These are phyloP conservation scores for Drosophila repleta DNA, from an alignment of 1,140 invertebrate species.

Conservation along the genomic window DNA sequence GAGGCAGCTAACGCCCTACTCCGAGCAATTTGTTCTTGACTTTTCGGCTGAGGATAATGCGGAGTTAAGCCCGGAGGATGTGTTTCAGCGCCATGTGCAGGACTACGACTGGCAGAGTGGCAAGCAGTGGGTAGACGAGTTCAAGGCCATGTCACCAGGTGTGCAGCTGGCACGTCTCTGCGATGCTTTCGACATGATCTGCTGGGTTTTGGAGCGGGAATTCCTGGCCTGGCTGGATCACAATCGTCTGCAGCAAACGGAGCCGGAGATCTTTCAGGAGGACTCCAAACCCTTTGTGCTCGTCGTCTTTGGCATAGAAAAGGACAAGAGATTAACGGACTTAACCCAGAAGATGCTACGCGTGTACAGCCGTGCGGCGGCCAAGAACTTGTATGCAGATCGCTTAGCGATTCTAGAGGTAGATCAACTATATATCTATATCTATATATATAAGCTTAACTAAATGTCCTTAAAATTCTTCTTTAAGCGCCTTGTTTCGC, in stretches of 20 bases:
- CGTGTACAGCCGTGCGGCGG: slow-evolving; percentile 44
- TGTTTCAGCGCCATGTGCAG: slow-evolving; percentile 52
- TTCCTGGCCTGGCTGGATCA: slow-evolving; percentile 67
- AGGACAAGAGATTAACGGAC: slow-evolving; percentile 33
- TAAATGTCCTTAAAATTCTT: neutral
- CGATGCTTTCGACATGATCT: slow-evolving; percentile 59
- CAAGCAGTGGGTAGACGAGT: slow-evolving; percentile 64
- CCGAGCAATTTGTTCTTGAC: slow-evolving; percentile 29
- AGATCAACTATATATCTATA: too few relatives aligned
- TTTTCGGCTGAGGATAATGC: slow-evolving; percentile 49
- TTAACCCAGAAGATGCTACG: slow-evolving; percentile 50
- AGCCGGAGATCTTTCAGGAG: slow-evolving; percentile 63
- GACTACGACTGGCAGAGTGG: slow-evolving; percentile 65
- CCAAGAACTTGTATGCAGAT: slow-evolving; percentile 35
- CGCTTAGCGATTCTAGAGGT: slow-evolving; percentile 52
- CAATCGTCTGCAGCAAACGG: slow-evolving; percentile 57
- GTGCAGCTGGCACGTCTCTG: slow-evolving; percentile 54
- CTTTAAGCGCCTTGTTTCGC: slow-evolving; percentile 47
- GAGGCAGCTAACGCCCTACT: slow-evolving; percentile 25
- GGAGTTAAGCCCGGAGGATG: slow-evolving; percentile 46
- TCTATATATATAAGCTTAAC: neutral
- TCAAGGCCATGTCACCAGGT: slow-evolving; percentile 46
- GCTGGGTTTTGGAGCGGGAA: slow-evolving; percentile 56
- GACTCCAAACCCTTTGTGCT: slow-evolving; percentile 54
- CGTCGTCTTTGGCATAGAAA: slow-evolving; percentile 51